Evolutionary conservation across 2,113 vertebrate genomes (phyloP).

Genomic region (Danionella cerebrum): DNA sequence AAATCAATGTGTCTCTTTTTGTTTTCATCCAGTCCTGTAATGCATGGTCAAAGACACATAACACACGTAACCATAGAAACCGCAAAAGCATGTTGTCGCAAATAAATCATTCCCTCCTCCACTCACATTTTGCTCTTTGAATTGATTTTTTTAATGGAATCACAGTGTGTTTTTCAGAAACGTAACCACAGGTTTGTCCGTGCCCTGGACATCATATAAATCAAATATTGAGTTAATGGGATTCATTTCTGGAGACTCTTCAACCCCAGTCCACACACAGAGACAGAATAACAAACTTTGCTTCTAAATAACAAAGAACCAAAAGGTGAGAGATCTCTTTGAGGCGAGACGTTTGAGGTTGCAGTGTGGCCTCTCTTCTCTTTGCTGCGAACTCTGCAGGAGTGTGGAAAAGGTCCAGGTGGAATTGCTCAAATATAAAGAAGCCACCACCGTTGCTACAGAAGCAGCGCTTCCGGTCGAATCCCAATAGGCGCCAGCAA

Average conservation of each 20-base stretch:
- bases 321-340: neutral
- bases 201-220: neutral
- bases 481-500: constrained; percentile 3
- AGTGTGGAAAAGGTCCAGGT: neutral
- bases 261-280: neutral
- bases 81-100: constrained; percentile 7
- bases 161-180: neutral
- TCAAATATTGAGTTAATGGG: neutral
- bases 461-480: neutral
- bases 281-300: no score
- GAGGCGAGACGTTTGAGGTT: neutral
- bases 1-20: constrained; percentile 13
- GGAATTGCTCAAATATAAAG: constrained; percentile 9
- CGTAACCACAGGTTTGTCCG: neutral
- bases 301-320: neutral
- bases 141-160: constrained; percentile 17
- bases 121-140: constrained; percentile 26
- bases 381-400: neutral
- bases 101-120: constrained; percentile 8
- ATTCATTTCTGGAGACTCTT: no score
- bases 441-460: neutral
- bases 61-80: constrained; percentile 25
- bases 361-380: neutral
- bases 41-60: neutral
- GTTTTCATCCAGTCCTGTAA: neutral